Evolutionary conservation across 2,888 invertebrate species (phyloP), one percentile per base, ranked within the genome.

Genomic region (Yponomeuta malinellus): DNA sequence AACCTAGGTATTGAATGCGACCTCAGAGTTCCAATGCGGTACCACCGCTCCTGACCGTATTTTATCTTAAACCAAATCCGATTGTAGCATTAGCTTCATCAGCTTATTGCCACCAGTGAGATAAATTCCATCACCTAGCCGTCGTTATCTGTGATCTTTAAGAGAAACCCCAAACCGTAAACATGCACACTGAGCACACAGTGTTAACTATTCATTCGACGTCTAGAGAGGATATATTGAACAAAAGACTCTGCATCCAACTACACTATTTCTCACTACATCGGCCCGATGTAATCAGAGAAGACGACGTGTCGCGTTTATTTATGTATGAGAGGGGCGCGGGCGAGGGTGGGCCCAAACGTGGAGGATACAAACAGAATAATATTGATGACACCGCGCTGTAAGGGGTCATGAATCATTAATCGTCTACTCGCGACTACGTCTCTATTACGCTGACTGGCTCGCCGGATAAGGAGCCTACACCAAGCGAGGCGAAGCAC

Each of bases 331-430:
- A 90, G 86, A 84, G 80, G 88, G 91, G 89, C 87, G 89, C 87
- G 85, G 90, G 90, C 82, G 88, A 89, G 90, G 91, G 91, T 88
- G 90, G 90, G 83, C 90, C 73, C 85, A 83, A 86, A 86, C 86
- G 87, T 85, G 86, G 84, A 87, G 84, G 90, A 87, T 90, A 92
- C 92, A 91, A 92, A 92, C 92, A 90, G 92, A 92, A 92, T 92
- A 92, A 92, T 92, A 92, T 92, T 92, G 92, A 92, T 92, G 92
- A 92, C 92, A 91, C 89, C 87, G 86, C 88, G 87, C 89, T 87
- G 84, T 87, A 89, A 90, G 89, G 90, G 92, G 91, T 92, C 92
- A 92, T 92, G 92, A 92, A 92, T 91, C 92, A 92, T 92, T 92
- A 92, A 92, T 92, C 91, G 90, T 91, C 84, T 82, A 83, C 88